Conservation (phyloP, 2,888 invertebrate species). For the Pimpla rufipes region DNA sequence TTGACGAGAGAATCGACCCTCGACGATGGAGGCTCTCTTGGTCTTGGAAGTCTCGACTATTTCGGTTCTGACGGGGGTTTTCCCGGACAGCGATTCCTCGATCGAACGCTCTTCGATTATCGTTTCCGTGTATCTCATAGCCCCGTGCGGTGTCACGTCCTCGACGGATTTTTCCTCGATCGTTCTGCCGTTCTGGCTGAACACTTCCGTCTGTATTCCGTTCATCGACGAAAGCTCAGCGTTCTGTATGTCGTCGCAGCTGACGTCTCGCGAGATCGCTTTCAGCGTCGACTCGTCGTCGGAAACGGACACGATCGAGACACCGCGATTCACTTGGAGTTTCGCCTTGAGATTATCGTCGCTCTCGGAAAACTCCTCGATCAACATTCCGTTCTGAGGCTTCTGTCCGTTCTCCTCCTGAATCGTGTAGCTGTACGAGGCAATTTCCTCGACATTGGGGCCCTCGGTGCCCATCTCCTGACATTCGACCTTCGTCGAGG, state of each 20-base stretch:
- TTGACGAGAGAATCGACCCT: constrained; percentile 64
- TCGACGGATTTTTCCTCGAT: constrained; percentile 73
- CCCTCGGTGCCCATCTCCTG: constrained; percentile 86
- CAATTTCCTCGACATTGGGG: constrained; percentile 88
- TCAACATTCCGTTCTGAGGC: constrained; percentile 81
- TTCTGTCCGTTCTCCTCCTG: constrained; percentile 84
- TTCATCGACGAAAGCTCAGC: constrained; percentile 75
- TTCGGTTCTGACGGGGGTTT: constrained; percentile 65
- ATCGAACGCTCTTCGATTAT: constrained; percentile 86
- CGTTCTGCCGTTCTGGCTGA: constrained; percentile 69
- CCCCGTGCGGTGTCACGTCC: constrained; percentile 72
- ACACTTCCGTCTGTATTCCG: constrained; percentile 74
- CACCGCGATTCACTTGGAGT: constrained; percentile 86
- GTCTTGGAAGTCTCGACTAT: constrained; percentile 58
- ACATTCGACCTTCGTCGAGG: constrained; percentile 87
- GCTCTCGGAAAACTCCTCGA: constrained; percentile 85
- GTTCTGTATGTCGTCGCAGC: constrained; percentile 87
- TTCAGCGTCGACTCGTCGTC: constrained; percentile 88
- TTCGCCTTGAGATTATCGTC: constrained; percentile 84
- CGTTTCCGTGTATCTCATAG: constrained; percentile 77
- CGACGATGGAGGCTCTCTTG: constrained; percentile 66
- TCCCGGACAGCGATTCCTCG: constrained; percentile 86
- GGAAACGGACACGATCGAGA: constrained; percentile 90
- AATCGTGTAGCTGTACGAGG: constrained; percentile 87
- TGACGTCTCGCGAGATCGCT: constrained; percentile 87